Evolutionary conservation across 1,140 invertebrate species (phyloP), one percentile per base, ranked within the genome.

Genomic region (Nixonia krombeini): DNA sequence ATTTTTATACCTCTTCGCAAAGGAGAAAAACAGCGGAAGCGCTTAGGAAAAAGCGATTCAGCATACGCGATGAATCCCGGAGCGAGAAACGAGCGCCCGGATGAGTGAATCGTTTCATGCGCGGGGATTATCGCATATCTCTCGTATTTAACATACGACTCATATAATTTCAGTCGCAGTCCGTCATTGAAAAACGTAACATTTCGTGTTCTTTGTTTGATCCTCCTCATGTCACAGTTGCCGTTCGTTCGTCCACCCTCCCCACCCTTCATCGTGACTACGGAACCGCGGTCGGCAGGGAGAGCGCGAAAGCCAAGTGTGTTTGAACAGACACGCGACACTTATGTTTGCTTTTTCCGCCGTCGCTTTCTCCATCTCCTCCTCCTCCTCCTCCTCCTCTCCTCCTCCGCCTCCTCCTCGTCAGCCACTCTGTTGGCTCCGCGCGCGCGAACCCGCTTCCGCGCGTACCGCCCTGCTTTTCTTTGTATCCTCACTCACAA

Each of bases 271-370:
- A 8, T 13, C 31, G 55, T 50, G 42, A 58, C 47, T 56, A 41
- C 65, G 59, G 28, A 50, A 58, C 35, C 35, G 12, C 38, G 29
- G 37, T 37, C 29, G 50, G 47, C 46, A 28, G 28, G 55, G 17
- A 33, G 35, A 38, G 57, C 61, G 66, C 47, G 49, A 55, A 58
- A 49, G 55, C 53, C 65, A 70, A 73, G 71, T 73, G 67, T 75
- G 62, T 79, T 79, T 79, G 71, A 81, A 80, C 74, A 79, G 78
- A 78, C 74, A 76, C 73, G 56, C 72, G 78, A 78, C 78, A 79
- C 78, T 81, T 69, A 56, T 75, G 56, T 69, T 73, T 66, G 66
- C 71, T 61, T 62, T 70, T 55, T 51, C 46, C 55, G 15, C 49
- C 52, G 49, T 61, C 40, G 17, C 17, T 29, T 38, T 33, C 38